Evolutionary conservation across 2,113 vertebrate genomes (phyloP), one percentile per base, ranked within the genome.

Genomic region (Thalassarche chlororhynchos): DNA sequence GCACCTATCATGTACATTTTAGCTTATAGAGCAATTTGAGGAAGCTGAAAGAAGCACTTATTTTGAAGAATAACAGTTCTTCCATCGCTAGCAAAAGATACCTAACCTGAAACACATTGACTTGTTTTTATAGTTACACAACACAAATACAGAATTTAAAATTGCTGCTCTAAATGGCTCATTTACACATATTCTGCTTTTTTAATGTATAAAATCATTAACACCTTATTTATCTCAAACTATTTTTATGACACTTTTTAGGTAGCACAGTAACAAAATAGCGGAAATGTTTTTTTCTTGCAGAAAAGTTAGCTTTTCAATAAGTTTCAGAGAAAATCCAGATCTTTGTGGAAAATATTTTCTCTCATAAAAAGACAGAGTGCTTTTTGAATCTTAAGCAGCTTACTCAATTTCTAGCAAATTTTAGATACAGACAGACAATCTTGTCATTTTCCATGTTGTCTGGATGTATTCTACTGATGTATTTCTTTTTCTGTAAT

Each of bases 41-140:
- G 61, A 71, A 89, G 36, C 15, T 71, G 52, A 87, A 94, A 89
- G 13, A 78, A 95, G 21, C 51, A 74, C 9, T 89, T 94, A 42
- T 87, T 92, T 95, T 84, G 83, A 92, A 90, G 77, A 95, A 78
- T 57, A 95, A 87, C 49, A 32, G 9, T 76, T 84, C 44, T 91
- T 79, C 14, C 24, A 24, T 51, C 72, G 40, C 69, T 91, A 91
- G 24, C 28, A 72, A 88, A 96, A 69, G 8, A 65, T 84, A 72
- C 72, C 77, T 89, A 87, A 82, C 75, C 38, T 85, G 51, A 90
- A 94, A 88, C 13, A 69, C 26, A 75, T 61, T 93, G 60, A 49
- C 31, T 95, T 90, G 12, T 40, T 93, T 94, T 93, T 91, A 89
- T 82, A 89, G 77, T 49, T 92, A 57, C 17, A 64, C 34, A 76